Evolutionary conservation across 2,888 invertebrate genomes (phyloP).

Genomic region (Rotaria socialis): DNA sequence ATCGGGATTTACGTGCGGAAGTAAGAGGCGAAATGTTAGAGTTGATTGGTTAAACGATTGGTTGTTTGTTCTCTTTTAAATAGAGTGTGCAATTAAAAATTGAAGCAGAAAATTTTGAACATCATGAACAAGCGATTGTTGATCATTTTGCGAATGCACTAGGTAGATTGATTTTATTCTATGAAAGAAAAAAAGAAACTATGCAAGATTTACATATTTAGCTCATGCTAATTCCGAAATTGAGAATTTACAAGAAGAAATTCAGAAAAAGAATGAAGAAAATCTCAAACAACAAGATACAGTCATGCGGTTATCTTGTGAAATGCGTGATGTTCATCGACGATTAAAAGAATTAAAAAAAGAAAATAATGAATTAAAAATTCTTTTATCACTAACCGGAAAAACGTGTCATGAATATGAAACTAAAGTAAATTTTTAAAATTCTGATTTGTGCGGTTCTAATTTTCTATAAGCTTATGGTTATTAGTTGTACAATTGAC

Average conservation of each 20-base stretch:
- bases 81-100: not conserved
- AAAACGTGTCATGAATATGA: not conserved
- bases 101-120: not conserved
- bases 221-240: not conserved
- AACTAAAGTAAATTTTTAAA: not conserved
- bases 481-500: no score
- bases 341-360: constrained; percentile 14
- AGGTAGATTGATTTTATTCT: not conserved
- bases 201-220: not conserved
- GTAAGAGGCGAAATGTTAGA: not conserved
- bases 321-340: constrained; percentile 17
- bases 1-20: constrained; percentile 2
- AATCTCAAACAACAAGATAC: not conserved
- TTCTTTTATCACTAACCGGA: not conserved
- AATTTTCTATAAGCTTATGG: no score
- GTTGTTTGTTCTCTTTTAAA: not conserved
- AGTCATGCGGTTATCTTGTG: not conserved
- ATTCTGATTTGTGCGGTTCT: no score
- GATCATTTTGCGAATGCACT: not conserved
- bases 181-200: not conserved
- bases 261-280: not conserved
- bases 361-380: constrained; percentile 33
- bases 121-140: not conserved
- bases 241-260: constrained; percentile 7
- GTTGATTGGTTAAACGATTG: not conserved